These are phyloP conservation scores for Paradisaea rubra DNA, from an alignment of 2,113 vertebrate species.

Conservation along the genomic window DNA sequence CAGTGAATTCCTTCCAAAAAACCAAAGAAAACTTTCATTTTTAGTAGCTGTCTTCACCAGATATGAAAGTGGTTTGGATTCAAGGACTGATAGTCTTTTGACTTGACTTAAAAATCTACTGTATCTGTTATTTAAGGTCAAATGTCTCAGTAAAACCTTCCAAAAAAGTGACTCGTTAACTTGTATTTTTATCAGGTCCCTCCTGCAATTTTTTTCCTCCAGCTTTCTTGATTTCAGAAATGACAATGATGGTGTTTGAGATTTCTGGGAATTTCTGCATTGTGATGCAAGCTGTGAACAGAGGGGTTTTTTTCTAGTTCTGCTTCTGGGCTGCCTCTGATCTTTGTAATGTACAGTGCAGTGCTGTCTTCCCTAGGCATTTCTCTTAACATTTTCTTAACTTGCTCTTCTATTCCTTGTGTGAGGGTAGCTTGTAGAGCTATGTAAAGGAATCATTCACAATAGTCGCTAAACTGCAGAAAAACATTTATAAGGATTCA, in stretches of 20 bases:
- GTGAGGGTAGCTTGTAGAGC: not conserved
- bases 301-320: conserved; percentile 46
- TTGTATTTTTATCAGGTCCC: conserved; percentile 25
- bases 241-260: conserved; percentile 59
- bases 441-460: not conserved
- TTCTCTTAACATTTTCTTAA: conserved; percentile 65
- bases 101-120: conserved; percentile 50
- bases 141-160: conserved; percentile 43
- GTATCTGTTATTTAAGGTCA: not conserved
- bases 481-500: not conserved
- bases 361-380: conserved; percentile 58
- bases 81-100: conserved; percentile 48
- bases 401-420: conserved; percentile 60
- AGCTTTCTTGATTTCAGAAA: conserved; percentile 67
- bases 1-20: conserved; percentile 32
- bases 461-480: not conserved
- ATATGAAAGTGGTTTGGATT: conserved; percentile 30
- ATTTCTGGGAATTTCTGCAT: conserved; percentile 67
- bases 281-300: conserved; percentile 59
- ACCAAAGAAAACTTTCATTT: conserved; percentile 30
- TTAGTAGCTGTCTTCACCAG: conserved; percentile 54
- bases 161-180: not conserved
- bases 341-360: conserved; percentile 60
- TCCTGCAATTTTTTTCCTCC: conserved; percentile 43
- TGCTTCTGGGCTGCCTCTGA: conserved; percentile 71